These are phyloP conservation scores for Aporophyla nigra DNA, from an alignment of 2,888 invertebrate species.

Conservation along the genomic window DNA sequence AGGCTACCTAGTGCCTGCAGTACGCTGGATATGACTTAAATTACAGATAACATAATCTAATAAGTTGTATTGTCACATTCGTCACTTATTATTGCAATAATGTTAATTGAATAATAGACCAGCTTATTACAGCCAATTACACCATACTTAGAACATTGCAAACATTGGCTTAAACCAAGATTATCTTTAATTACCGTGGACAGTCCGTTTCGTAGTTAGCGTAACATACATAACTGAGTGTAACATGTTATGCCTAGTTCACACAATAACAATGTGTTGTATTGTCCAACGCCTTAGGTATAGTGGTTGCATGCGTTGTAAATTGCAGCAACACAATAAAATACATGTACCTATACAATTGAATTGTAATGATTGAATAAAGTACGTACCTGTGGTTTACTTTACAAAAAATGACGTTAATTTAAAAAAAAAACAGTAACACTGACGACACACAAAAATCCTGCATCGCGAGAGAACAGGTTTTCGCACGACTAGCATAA, in stretches of 20 bases:
- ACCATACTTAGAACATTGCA: conserved; percentile 43
- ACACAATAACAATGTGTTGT: conserved; percentile 61
- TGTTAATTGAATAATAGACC: conserved; percentile 26
- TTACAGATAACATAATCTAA: neutral
- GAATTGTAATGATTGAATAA: too few species aligned
- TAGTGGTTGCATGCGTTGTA: conserved; percentile 27
- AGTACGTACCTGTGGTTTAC: too few species aligned
- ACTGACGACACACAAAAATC: too few species aligned
- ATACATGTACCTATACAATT: neutral
- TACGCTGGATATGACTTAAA: neutral
- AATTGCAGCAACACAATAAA: conserved; percentile 32
- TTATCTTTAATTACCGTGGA: conserved; percentile 33
- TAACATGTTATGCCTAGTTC: conserved; percentile 48
- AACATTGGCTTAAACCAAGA: conserved; percentile 27
- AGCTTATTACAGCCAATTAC: conserved; percentile 33
- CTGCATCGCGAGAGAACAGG: too few species aligned
- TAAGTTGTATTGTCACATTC: conserved; percentile 7
- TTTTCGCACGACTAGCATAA: too few species aligned
- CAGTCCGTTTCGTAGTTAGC: conserved; percentile 34
- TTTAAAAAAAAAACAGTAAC: too few species aligned
- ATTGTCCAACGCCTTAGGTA: conserved; percentile 37
- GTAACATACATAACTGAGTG: conserved; percentile 36
- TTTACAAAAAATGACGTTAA: too few species aligned
- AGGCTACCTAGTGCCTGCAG: too few species aligned
- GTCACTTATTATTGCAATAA: conserved; percentile 15